Conservation (phyloP, 1,140 invertebrate genomes). For the Andricus grossulariae region DNA sequence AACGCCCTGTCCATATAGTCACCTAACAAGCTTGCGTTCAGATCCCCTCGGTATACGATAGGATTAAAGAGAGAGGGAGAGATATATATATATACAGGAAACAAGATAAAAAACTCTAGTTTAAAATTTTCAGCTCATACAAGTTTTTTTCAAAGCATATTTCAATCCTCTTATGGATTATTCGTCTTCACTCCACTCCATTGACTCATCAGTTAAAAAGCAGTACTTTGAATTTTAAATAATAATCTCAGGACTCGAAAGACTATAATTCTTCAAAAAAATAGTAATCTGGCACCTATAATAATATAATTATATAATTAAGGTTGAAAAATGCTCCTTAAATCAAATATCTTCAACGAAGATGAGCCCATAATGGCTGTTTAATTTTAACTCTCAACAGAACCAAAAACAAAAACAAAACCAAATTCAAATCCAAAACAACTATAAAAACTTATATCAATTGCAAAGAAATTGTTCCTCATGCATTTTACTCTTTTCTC, state of each 20-base stretch:
- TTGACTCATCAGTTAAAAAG: too few relatives aligned
- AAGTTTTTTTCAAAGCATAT: neutral
- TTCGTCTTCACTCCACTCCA: too few relatives aligned
- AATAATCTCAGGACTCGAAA: too few relatives aligned
- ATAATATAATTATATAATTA: too few relatives aligned
- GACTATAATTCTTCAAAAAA: too few relatives aligned
- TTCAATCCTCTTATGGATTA: too few relatives aligned
- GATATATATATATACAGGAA: neutral
- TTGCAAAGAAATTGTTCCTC: neutral
- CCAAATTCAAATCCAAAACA: neutral
- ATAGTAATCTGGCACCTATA: too few relatives aligned
- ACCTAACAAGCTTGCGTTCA: slow-evolving; percentile 52
- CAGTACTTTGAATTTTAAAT: too few relatives aligned
- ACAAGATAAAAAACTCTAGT: neutral
- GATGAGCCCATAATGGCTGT: too few relatives aligned
- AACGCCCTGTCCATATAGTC: slow-evolving; percentile 53
- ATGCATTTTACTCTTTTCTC: neutral
- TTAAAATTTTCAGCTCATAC: slow-evolving; percentile 7
- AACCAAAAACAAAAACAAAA: neutral
- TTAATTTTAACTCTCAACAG: neutral
- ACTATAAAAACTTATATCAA: neutral
- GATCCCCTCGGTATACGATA: slow-evolving; percentile 48
- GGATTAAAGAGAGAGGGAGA: slow-evolving; percentile 51
- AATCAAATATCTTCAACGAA: too few relatives aligned
- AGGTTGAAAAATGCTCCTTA: too few relatives aligned